Percentiles rank a stretch among this genome's conserved stretches.
Conservation (phyloP, 2,797 vertebrate genomes). For the Sebastes cheni region DNA sequence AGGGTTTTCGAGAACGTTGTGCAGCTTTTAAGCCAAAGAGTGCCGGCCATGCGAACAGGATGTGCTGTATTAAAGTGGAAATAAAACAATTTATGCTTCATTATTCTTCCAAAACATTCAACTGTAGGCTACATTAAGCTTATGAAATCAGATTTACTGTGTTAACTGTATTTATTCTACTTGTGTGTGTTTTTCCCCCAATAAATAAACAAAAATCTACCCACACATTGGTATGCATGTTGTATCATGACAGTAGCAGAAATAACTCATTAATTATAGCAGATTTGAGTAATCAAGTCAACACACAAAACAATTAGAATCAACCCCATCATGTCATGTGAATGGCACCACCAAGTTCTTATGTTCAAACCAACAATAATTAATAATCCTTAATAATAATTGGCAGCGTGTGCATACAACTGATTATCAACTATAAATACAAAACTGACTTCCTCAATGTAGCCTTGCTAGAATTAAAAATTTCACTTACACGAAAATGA, state of each 20-base stretch:
- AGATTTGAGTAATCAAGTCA: neutral
- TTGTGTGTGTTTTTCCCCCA: neutral
- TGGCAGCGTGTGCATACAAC: neutral
- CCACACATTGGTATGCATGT: neutral
- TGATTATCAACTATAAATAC: neutral
- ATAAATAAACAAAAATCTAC: neutral
- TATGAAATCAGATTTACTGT: neutral
- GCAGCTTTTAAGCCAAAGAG: neutral
- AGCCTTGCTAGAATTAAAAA: neutral
- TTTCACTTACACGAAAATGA: neutral
- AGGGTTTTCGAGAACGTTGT: neutral
- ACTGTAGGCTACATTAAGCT: neutral
- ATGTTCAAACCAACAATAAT: neutral
- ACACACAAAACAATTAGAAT: neutral
- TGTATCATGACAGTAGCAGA: neutral
- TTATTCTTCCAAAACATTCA: neutral
- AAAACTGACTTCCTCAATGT: neutral
- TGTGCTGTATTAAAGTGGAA: neutral
- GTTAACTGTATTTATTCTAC: neutral
- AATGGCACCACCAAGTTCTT: neutral
- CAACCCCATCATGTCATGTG: neutral
- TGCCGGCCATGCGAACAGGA: neutral
- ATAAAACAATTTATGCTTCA: neutral
- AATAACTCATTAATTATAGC: neutral
- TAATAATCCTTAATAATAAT: neutral